These are phyloP conservation scores for Idaea dimidiata DNA, from an alignment of 2,888 invertebrate species.

Conservation along the genomic window DNA sequence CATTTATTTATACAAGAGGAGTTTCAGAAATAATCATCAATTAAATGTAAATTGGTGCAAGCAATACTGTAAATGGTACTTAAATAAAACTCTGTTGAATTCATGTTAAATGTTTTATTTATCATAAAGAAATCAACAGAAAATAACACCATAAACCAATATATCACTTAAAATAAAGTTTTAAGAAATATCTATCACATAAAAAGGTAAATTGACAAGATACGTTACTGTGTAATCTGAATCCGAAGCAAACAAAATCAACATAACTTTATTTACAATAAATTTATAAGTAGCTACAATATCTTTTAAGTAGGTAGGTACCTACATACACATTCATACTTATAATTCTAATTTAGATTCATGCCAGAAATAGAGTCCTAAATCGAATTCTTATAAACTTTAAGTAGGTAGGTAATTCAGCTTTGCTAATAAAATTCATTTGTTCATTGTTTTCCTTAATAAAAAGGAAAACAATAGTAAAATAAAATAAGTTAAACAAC, in stretches of 20 bases:
- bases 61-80: constrained; percentile 17
- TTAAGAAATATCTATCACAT: constrained; percentile 66
- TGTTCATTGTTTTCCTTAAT: constrained; percentile 1
- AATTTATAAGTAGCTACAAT: constrained; percentile 9
- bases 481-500: background rate
- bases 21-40: constrained; percentile 41
- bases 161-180: constrained; percentile 61
- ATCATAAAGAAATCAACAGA: constrained; percentile 67
- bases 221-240: constrained; percentile 19
- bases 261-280: constrained; percentile 7
- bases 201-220: constrained; percentile 59
- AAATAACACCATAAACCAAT: constrained; percentile 70
- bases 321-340: background rate
- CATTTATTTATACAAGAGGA: constrained; percentile 91
- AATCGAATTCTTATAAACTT: background rate
- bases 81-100: constrained; percentile 51
- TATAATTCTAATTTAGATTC: background rate
- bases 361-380: background rate
- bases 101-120: constrained; percentile 66
- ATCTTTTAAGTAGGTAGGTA: background rate
- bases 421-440: constrained; percentile 17
- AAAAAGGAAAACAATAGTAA: constrained; percentile 4
- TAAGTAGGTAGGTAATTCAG: constrained; percentile 10
- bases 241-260: constrained; percentile 17
- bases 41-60: constrained; percentile 17